A percentile compares a stretch with the other conserved stretches of the same genome.
Evolutionary conservation across 1,140 invertebrate species (phyloP).

Genomic region (Neotoxoptera formosana): DNA sequence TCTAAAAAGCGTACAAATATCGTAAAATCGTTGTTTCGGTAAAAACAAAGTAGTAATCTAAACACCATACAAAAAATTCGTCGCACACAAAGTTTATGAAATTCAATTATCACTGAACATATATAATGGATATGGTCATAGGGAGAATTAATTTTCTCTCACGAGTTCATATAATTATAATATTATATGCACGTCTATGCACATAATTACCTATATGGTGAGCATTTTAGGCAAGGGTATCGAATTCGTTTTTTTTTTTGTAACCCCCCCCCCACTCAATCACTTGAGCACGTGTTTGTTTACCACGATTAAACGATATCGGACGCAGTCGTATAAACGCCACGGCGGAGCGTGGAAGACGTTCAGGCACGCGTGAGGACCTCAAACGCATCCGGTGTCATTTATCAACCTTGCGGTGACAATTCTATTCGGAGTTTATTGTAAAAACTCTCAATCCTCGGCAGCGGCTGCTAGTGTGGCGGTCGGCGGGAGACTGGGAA

Average conservation of each 20-base stretch:
- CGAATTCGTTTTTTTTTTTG: too few relatives aligned
- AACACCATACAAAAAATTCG: not conserved
- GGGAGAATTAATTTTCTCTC: too few relatives aligned
- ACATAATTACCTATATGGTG: not conserved
- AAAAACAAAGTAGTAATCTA: not conserved
- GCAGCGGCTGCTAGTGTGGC: too few relatives aligned
- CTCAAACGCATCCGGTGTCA: not conserved
- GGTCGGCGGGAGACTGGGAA: too few relatives aligned
- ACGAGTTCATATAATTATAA: not conserved
- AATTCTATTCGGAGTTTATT: conserved; percentile 18
- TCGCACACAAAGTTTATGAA: not conserved
- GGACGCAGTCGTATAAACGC: not conserved
- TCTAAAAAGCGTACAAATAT: not conserved
- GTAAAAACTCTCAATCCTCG: not conserved
- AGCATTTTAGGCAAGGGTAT: not conserved
- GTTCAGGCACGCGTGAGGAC: not conserved
- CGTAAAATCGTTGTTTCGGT: not conserved
- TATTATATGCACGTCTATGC: not conserved
- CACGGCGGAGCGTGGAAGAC: not conserved
- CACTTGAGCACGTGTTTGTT: not conserved
- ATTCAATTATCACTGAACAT: not conserved
- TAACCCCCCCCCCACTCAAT: too few relatives aligned
- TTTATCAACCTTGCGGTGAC: not conserved
- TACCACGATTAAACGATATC: not conserved
- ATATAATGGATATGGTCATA: too few relatives aligned